Conservation (phyloP, 2,797 vertebrate genomes). For the Squalus acanthias region DNA sequence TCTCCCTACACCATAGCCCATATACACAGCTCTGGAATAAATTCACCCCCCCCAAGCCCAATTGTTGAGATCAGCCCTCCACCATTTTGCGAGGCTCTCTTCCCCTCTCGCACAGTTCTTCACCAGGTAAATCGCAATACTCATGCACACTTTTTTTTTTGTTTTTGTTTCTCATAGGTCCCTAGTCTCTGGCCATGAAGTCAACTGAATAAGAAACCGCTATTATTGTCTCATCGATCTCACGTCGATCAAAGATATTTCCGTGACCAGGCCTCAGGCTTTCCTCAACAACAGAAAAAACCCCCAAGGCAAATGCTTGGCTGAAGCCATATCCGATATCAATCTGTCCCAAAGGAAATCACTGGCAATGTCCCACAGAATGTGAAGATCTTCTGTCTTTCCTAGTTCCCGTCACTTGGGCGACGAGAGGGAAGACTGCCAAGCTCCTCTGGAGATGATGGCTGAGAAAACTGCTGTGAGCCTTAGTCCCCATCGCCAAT, state of each 20-base stretch:
- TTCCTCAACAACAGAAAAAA: not conserved
- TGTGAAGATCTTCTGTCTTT: not conserved
- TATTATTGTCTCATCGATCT: not conserved
- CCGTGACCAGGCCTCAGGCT: not conserved
- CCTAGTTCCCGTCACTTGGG: not conserved
- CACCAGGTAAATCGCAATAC: not conserved
- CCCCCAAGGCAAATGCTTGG: not conserved
- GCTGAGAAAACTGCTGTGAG: not conserved
- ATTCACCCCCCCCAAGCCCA: not conserved
- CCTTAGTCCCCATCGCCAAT: not conserved
- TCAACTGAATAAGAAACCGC: not conserved
- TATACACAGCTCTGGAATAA: slow-evolving; percentile 3
- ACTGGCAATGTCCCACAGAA: not conserved
- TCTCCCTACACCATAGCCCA: not conserved
- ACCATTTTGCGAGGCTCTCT: not conserved
- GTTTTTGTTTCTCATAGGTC: not conserved
- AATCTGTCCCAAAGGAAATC: slow-evolving; percentile 19
- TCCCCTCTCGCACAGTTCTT: not conserved
- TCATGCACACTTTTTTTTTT: slow-evolving; percentile 10
- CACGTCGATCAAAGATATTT: not conserved
- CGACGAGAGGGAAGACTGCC: not conserved
- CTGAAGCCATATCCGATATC: not conserved
- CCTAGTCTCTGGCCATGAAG: not conserved
- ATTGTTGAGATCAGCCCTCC: not conserved
- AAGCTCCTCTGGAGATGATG: slow-evolving; percentile 15